These are phyloP conservation scores for Bembecia ichneumoniformis DNA, from an alignment of 2,888 invertebrate genomes.

Conservation along the genomic window DNA sequence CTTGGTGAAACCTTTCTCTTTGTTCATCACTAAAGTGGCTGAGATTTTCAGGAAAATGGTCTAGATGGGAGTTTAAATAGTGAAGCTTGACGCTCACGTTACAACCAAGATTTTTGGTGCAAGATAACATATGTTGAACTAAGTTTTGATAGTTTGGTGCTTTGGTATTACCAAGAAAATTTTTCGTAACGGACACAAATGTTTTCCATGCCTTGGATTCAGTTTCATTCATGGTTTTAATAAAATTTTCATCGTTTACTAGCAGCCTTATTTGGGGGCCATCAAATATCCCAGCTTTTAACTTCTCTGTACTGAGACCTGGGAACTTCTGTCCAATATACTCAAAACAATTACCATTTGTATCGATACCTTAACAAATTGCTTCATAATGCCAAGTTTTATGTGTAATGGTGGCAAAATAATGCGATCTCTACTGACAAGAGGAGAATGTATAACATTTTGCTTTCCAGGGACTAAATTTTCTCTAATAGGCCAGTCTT, in stretches of 20 bases:
- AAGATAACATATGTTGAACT: neutral
- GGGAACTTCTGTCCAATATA: neutral
- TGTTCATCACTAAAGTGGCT: slow-evolving; percentile 28
- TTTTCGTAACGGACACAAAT: neutral
- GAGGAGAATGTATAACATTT: too few species aligned
- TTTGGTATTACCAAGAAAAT: neutral
- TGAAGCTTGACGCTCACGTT: slow-evolving; percentile 2
- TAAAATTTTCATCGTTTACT: slow-evolving; percentile 5
- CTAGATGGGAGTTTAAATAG: slow-evolving; percentile 6
- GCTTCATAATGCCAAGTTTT: too few species aligned
- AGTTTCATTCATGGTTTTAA: neutral
- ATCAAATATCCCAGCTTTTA: slow-evolving; percentile 9
- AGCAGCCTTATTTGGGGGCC: slow-evolving; percentile 7
- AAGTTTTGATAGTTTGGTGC: neutral
- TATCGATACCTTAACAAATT: too few species aligned
- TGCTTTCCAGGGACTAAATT: too few species aligned
- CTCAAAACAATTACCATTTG: too few species aligned
- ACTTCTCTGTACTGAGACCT: slow-evolving; percentile 4
- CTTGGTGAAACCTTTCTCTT: slow-evolving; percentile 30
- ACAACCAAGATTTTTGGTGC: slow-evolving; percentile 3
- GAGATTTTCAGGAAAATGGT: slow-evolving; percentile 9
- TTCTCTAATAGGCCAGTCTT: too few species aligned
- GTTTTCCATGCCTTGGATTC: neutral
- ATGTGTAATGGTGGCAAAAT: too few species aligned
- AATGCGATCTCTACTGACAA: too few species aligned